Evolutionary conservation across 2,888 invertebrate species (phyloP), one percentile per base, ranked within the genome.

Genomic region (Adineta ricciae): DNA sequence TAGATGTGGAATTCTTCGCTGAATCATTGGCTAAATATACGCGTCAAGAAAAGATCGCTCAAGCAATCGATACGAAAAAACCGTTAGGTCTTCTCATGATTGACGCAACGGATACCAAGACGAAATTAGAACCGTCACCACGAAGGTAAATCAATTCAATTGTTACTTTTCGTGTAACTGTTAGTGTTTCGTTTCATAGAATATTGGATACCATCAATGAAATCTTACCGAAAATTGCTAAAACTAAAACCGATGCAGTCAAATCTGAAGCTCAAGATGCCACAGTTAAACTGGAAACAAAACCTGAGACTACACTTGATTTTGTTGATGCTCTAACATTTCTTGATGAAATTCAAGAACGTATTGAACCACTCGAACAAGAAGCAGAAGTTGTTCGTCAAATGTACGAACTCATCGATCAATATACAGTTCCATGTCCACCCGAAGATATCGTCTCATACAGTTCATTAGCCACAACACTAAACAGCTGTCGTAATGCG

Each of bases 361-460:
- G 91, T 88, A 93, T 95, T 84, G 93, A 93, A 41, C 91, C 91
- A 41, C 92, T 96, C 88, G 95, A 95, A 88, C 91, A 92, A 83
- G 92, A 93, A 50, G 91, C 95, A 9, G 94, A 95, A 88, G 94
- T 95, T 89, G 93, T 94, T 11, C 94, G 94, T 87, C 95, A 96
- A 88, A 90, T 95, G 86, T 94, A 95, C 89, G 94, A 95, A 87
- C 92, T 95, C 8, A 94, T 95, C 91, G 94, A 95, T 86, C 94
- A 94, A 88, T 95, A 93, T 89, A 91, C 92, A 46, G 94, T 96
- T 86, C 92, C 93, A 0, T 93, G 94, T 84, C 93, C 94, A 1
- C 92, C 93, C 0, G 94, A 95, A 84, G 94, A 95, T 87, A 88
- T 90, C 86, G 89, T 90, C 84, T 90, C 90, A 24, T 91, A 89